Base-by-base conservation (phyloP, 2,888 invertebrate genomes). In the Cerastis rubricosa region DNA sequence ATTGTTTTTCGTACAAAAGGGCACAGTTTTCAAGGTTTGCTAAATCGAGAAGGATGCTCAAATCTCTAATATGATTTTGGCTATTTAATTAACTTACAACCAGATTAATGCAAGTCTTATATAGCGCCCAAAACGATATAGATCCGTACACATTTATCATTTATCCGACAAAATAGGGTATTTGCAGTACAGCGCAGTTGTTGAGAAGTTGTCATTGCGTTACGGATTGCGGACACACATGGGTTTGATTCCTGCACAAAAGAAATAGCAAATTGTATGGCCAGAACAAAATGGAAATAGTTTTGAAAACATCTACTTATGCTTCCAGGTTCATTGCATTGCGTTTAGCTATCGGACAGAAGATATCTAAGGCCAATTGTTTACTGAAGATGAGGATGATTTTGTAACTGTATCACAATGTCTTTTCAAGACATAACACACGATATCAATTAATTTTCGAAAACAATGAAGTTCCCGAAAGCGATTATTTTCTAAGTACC, bases 391-490 rank as follows among this genome's bases (percentile, higher is more conserved):
- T 9, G 5, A 29, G 9, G 2, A 4, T 2, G 59, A 19, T 59
- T 64, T 69, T 51, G 29, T 49, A 25, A 70, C 43, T 9, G 17
- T 51, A 70, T n/a, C 25, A 43, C 63, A 78, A 54, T 43, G 19
- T 61, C 6, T 57, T 59, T 25, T 66, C 51, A n/a, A 59, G 40
- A 49, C 29, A 8, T 17, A n/a, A 11, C 25, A 29, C 51, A 47
- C 17, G 7, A 35, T 35, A 54, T 49, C 63, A 12, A 63, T 49
- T 3, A 17, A 47, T 68, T 61, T 66, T 74, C 49, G 45, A 51
- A 57, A 59, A 75, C 84, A 80, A 75, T 84, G 66, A n/a, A 54
- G 43, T 75, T 67, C 70, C 8, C 12, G 45, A n/a, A 67, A 80
- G 14, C 63, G 25, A 72, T 84, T 17, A 25, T 6, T 35, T 35